Evolutionary conservation across 2,113 vertebrate genomes (phyloP).

Genomic region (Symphodus melops): DNA sequence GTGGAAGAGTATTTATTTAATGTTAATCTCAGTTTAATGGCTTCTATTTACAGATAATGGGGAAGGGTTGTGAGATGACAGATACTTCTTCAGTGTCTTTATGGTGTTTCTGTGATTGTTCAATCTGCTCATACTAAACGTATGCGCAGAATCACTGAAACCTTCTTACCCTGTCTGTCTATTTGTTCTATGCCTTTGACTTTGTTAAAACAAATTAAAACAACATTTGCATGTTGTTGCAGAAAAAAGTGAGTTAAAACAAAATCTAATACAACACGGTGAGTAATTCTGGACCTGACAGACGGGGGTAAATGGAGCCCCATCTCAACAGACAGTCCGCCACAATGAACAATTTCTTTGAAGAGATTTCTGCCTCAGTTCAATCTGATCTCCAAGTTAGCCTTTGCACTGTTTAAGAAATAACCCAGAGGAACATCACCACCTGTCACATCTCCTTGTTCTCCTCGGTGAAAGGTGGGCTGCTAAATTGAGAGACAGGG

Average conservation of each 20-base stretch:
- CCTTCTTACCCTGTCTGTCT: no score
- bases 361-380: constrained; percentile 4
- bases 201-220: neutral
- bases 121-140: no score
- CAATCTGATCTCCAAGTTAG: constrained; percentile 56
- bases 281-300: constrained; percentile 1
- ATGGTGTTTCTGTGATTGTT: constrained; percentile 60
- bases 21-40: constrained; percentile 69
- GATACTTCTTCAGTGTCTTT: constrained; percentile 39
- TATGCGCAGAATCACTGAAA: no score
- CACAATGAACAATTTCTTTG: constrained; percentile 47
- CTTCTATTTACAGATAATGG: constrained; percentile 66
- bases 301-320: constrained; percentile 2
- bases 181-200: no score
- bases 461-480: constrained; percentile 28
- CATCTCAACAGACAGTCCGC: constrained; percentile 39
- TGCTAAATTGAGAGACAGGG: constrained; percentile 22
- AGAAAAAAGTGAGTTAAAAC: no score
- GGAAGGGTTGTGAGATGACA: constrained; percentile 51
- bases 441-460: constrained; percentile 41
- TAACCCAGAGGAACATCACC: neutral
- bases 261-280: neutral
- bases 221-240: no score
- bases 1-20: constrained; percentile 63
- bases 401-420: constrained; percentile 16